These are phyloP conservation scores for Nomada fucata DNA, from an alignment of 2,888 invertebrate genomes.

Conservation along the genomic window DNA sequence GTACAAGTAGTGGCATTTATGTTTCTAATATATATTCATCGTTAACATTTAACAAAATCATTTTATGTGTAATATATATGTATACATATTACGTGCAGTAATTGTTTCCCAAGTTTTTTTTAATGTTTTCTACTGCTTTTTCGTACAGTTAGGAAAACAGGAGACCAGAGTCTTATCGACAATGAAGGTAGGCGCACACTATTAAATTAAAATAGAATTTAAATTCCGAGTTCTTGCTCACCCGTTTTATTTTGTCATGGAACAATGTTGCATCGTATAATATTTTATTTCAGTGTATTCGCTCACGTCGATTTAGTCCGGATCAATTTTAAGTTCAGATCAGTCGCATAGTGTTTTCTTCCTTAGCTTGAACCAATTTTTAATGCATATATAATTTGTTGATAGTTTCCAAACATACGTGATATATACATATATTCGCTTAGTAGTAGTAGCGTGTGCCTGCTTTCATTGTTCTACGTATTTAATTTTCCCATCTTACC, in stretches of 20 bases:
- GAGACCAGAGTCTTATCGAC: conserved; percentile 85
- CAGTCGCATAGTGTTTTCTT: background rate
- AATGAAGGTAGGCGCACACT: conserved; percentile 86
- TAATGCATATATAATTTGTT: conserved; percentile 7
- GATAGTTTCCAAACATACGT: conserved; percentile 25
- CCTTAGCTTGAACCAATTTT: background rate
- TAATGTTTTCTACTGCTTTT: conserved; percentile 72
- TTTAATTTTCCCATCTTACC: conserved; percentile 1
- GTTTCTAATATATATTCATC: background rate
- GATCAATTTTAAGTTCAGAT: background rate
- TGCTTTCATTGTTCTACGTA: conserved; percentile 75
- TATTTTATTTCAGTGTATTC: conserved; percentile 6
- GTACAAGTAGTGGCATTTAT: conserved; percentile 63
- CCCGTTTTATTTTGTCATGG: conserved; percentile 32
- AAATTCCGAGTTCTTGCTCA: conserved; percentile 17
- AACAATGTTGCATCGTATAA: conserved; percentile 24
- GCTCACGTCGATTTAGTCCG: conserved; percentile 11
- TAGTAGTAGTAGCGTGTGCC: conserved; percentile 79
- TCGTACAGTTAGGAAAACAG: conserved; percentile 85
- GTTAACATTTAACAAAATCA: background rate
- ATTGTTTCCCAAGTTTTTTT: conserved; percentile 3
- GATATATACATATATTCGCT: conserved; percentile 32
- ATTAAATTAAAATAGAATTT: conserved; percentile 72
- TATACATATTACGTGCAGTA: background rate
- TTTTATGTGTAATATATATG: background rate